Evolutionary conservation across 2,888 invertebrate species (phyloP), one percentile per base, ranked within the genome.

Genomic region (Agonum fuliginosum): DNA sequence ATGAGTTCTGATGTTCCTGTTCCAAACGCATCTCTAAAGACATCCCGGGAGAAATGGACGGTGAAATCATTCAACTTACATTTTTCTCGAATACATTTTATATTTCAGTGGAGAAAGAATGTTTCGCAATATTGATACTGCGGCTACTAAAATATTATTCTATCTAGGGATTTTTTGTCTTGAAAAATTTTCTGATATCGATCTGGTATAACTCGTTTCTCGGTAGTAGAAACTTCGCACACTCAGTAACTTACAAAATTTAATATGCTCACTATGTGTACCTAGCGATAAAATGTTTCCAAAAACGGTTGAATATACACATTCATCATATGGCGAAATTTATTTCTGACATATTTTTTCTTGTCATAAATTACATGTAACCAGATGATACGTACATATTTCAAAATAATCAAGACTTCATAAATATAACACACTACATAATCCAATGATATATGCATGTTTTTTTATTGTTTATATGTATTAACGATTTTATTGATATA

Each of bases 91-190:
- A 54, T 22, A 54, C 24, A 54, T 54, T 54, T 54, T 54, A 54
- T 54, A 12, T 54, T 54, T 54, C 24, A 54, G 22, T 54, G 24
- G 12, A 24, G 54, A 20, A 54, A n/a, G n/a, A 54, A 54, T 54
- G 54, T 54, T 54, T 54, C 24, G 0, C 24, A n/a, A 24, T 54
- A 24, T 54, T 54, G 54, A 27, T 54, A 54, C 24, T 27, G 54
- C 24, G 24, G 54, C 54, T 54, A 54, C 54, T 54, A 54, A 54
- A 54, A 54, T 54, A 54, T 54, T 54, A 54, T 54, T 54, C 54
- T 54, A 54, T 54, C 54, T 54, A 54, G 54, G 54, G 54, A 24
- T 54, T 54, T 54, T 37, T 37, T 54, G n/a, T n/a, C 12, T 12
- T 20, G 24, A 12, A 12, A 54, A 12, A 22, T 22, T 54, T 54